Evolutionary conservation across 1,140 invertebrate genomes (phyloP).

Genomic region (Tetranychus urticae): DNA sequence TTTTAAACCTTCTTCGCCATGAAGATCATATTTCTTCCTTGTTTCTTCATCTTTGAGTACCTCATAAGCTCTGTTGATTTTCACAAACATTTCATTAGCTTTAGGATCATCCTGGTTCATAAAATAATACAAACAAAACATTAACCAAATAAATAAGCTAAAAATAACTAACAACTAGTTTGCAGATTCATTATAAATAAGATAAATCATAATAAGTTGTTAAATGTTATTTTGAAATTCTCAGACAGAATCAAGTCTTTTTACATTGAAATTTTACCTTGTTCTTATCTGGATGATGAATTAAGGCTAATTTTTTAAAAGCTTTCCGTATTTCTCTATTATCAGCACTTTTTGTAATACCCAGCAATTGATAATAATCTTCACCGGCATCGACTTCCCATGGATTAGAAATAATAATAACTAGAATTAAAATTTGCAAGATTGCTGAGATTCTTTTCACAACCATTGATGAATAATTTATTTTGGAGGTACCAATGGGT

Average conservation of each 20-base stretch:
- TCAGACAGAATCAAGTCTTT: slow-evolving; percentile 26
- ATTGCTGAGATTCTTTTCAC: too few relatives aligned
- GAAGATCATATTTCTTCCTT: slow-evolving; percentile 77
- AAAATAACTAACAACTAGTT: too few relatives aligned
- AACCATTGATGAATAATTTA: too few relatives aligned
- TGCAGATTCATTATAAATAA: too few relatives aligned
- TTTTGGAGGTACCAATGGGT: too few relatives aligned
- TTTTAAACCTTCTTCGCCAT: slow-evolving; percentile 51
- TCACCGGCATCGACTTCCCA: slow-evolving; percentile 6
- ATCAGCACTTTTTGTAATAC: slow-evolving; percentile 19
- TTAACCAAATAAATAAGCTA: too few relatives aligned
- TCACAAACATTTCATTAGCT: slow-evolving; percentile 92
- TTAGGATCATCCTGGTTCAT: slow-evolving; percentile 44
- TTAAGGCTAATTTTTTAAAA: slow-evolving; percentile 28
- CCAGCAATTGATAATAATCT: slow-evolving; percentile 23
- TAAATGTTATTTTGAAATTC: too few relatives aligned
- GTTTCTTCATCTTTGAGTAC: slow-evolving; percentile 86
- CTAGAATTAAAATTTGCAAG: too few relatives aligned
- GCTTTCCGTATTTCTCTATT: slow-evolving; percentile 27
- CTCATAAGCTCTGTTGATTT: slow-evolving; percentile 93
- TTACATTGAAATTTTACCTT: slow-evolving; percentile 69
- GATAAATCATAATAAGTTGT: too few relatives aligned
- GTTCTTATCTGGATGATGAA: slow-evolving; percentile 37
- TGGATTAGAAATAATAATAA: too few relatives aligned
- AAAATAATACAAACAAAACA: too few relatives aligned